Base-by-base conservation (phyloP, 2,113 vertebrate genomes). In the Upupa epops region DNA sequence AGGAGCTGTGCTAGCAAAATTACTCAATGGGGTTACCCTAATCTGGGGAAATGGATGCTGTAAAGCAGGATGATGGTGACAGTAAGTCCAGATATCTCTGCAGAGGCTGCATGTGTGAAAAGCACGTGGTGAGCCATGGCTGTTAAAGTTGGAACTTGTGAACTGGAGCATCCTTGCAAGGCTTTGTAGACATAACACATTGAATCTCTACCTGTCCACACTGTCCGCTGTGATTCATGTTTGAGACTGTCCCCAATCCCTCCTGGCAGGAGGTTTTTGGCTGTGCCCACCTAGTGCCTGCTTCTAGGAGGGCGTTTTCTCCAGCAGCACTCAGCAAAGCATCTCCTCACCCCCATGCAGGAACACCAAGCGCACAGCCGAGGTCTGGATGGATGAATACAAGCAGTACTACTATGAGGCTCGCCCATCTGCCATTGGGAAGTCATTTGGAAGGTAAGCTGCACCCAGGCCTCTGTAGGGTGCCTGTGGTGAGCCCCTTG, bases 321-420 rank as follows among this genome's bases (percentile, higher is more conserved):
- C n/a, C 42, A 56, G 60, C 58, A 61, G 55, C 61, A 17, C 71
- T 89, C 17, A 92, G 37, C 59, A 45, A 29, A 81, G 15, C 28
- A 2, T 60, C 31, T 93, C 56, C 61, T 88, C 45, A 2, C 19
- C 7, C 54, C 34, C 65, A 5, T 76, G 49, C 92, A 99, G 99
- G 97, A 99, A 99, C 93, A 99, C 99, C 55, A 98, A 99, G 65
- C 98, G 99, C 63, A 99, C 99, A 0, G 99, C 99, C 4, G 99
- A 99, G 94, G 99, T 99, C 37, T 99, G 99, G 99, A 99, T 99
- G 99, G 99, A 99, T 46, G 99, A 99, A 7, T 99, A 99, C 95
- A 99, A 99, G 83, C 99, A 99, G 87, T 98, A 99, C 95, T 99
- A 99, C 94, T 99, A 99, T 5, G 98, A 99, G 32, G 99, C 99